Percentiles rank a stretch among this genome's conserved stretches.
These are phyloP conservation scores for Xenentodon cancila DNA, from an alignment of 2,797 vertebrate species.

Conservation along the genomic window DNA sequence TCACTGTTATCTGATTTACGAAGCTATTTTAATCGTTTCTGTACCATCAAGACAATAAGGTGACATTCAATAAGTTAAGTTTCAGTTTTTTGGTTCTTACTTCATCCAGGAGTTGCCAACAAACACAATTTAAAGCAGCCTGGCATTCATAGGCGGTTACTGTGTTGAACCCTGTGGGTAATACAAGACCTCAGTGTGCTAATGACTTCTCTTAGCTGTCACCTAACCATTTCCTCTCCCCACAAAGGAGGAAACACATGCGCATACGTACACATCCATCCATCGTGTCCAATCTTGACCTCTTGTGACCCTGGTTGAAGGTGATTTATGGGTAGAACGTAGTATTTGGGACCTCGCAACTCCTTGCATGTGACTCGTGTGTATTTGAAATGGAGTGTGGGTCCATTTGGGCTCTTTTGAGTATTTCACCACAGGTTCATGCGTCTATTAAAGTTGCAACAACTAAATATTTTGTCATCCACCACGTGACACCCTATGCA, in stretches of 20 bases:
- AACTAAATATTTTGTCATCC: slow-evolving; percentile 33
- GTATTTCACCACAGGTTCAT: slow-evolving; percentile 30
- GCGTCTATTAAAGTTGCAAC: slow-evolving; percentile 24
- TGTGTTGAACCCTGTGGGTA: slow-evolving; percentile 45
- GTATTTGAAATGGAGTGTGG: slow-evolving; percentile 4
- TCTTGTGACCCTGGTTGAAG: slow-evolving; percentile 51
- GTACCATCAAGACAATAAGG: not conserved
- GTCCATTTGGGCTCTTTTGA: slow-evolving; percentile 19
- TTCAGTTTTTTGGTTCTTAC: slow-evolving; percentile 4
- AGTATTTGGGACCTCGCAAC: slow-evolving; percentile 30
- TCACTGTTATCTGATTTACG: no score
- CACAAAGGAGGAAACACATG: slow-evolving; percentile 45
- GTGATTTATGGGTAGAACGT: slow-evolving; percentile 71
- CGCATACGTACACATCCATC: slow-evolving; percentile 48
- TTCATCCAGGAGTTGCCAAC: slow-evolving; percentile 9
- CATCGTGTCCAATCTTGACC: slow-evolving; percentile 48
- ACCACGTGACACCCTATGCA: slow-evolving; percentile 2
- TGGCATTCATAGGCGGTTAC: slow-evolving; percentile 18
- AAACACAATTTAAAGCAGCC: not conserved
- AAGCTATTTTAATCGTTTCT: no score
- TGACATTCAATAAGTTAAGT: not conserved
- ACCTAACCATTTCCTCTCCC: slow-evolving; percentile 74
- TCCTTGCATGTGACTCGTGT: slow-evolving; percentile 6
- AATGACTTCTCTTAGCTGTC: slow-evolving; percentile 72
- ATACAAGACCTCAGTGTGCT: slow-evolving; percentile 62